These are phyloP conservation scores for Coecobrya sp. DNA, from an alignment of 2,888 invertebrate species.

Conservation along the genomic window DNA sequence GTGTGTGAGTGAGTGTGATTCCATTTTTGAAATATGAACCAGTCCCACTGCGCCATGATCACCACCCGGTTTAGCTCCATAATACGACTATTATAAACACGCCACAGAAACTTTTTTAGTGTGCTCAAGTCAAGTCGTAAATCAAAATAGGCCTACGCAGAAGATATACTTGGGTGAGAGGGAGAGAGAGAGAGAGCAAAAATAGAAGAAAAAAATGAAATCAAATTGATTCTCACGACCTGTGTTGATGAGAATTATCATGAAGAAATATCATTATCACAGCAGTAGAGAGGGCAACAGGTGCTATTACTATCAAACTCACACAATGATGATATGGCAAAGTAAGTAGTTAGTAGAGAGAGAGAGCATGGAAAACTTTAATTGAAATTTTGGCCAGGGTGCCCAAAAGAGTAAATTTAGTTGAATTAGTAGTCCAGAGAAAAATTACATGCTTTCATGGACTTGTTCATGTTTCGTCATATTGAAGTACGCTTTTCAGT, in stretches of 20 bases:
- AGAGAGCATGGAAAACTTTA: neutral
- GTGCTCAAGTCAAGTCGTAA: conserved; percentile 42
- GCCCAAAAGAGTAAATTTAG: neutral
- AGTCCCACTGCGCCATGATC: conserved; percentile 36
- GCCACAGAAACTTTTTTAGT: neutral
- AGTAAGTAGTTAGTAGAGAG: neutral
- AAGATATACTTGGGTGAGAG: neutral
- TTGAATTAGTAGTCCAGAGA: neutral
- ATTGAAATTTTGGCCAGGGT: neutral
- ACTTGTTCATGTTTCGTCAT: neutral
- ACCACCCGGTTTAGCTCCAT: conserved; percentile 46
- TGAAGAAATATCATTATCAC: conserved; percentile 45
- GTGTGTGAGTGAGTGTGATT: conserved; percentile 49
- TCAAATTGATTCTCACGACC: conserved; percentile 59
- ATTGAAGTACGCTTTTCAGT: too few relatives aligned
- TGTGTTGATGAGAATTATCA: conserved; percentile 10
- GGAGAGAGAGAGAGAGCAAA: conserved; percentile 19
- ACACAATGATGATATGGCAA: neutral
- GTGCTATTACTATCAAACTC: neutral
- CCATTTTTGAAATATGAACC: conserved; percentile 57
- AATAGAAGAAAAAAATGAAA: conserved; percentile 38
- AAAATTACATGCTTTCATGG: too few relatives aligned
- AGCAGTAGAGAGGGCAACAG: conserved; percentile 3
- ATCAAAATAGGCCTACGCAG: conserved; percentile 54
- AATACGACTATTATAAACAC: neutral